Evolutionary conservation across 2,113 vertebrate genomes (phyloP), one percentile per base, ranked within the genome.

Genomic region (Atractosteus spatula): DNA sequence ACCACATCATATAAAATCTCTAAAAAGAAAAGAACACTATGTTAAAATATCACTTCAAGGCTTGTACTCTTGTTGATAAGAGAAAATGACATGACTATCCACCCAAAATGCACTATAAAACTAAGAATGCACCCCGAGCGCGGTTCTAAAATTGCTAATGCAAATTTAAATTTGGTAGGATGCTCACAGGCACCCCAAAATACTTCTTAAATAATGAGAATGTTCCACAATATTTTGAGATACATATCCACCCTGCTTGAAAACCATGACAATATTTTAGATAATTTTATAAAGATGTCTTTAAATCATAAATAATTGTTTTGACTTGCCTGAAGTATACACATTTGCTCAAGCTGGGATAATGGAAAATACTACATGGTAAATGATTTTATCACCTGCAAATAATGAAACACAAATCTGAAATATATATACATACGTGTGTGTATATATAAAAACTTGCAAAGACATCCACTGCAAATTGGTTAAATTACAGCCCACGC

Each of bases 271-370:
- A 51, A 51, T 2, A 7, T 5, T 51, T 5, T 51, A 51, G 5
- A 51, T 80, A 87, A 68, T 64, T 73, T 59, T 56, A 71, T 29
- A 71, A 72, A 83, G 76, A 84, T 71, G 78, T 73, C 83, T 83
- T 85, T 85, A 89, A 82, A 87, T 79, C 76, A 81, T 78, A 81
- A 70, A 74, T 74, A 76, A 82, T 82, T 81, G 84, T 81, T 78
- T 85, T 81, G 75, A 81, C 84, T 84, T 73, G 74, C 83, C 81
- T 78, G 79, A 75, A 82, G 66, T 76, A 86, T 78, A 86, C 82
- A 87, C 68, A 57, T 57, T 78, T 68, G 71, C 72, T 80, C 66
- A 64, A 85, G 82, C 82, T 85, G 77, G 82, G 82, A 77, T 78
- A 82, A 82, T 69, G 12, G 67, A 73, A 66, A 56, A 66, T 74